phyloP scores from a whole-genome alignment of 1,140 invertebrate genomes.

The Heliothis virescens region DNA sequence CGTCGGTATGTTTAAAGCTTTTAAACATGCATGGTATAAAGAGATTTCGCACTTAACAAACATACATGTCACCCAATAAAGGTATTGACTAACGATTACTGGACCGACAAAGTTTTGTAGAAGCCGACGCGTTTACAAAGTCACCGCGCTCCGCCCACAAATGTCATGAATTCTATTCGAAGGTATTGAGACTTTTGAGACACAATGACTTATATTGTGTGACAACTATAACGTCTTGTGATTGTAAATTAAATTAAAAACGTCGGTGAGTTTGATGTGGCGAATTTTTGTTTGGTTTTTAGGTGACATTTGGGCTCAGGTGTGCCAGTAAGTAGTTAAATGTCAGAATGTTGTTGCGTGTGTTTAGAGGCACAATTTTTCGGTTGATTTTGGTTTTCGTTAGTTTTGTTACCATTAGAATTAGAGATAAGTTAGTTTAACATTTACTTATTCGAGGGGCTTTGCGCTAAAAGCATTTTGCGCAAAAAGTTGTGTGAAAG shows the following conservation, averaged over 20 bases:
- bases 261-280: slow-evolving; percentile 49
- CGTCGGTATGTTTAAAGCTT: slow-evolving; percentile 46
- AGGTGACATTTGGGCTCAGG: slow-evolving; percentile 10
- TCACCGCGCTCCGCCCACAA: slow-evolving; percentile 46
- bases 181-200: neutral
- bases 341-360: slow-evolving; percentile 17
- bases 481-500: no score
- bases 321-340: neutral
- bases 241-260: slow-evolving; percentile 51
- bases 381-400: slow-evolving; percentile 9
- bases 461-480: no score
- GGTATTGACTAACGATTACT: slow-evolving; percentile 38
- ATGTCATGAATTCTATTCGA: slow-evolving; percentile 18
- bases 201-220: neutral
- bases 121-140: slow-evolving; percentile 37
- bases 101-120: slow-evolving; percentile 31
- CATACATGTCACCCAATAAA: slow-evolving; percentile 39
- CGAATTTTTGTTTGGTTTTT: slow-evolving; percentile 53
- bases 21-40: slow-evolving; percentile 45
- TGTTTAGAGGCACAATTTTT: slow-evolving; percentile 1
- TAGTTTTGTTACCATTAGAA: neutral
- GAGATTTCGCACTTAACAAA: slow-evolving; percentile 33
- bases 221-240: slow-evolving; percentile 27
- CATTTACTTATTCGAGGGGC: no score
- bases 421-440: no score